These are phyloP conservation scores for Odontothrips loti DNA, from an alignment of 2,888 invertebrate genomes.

Conservation along the genomic window DNA sequence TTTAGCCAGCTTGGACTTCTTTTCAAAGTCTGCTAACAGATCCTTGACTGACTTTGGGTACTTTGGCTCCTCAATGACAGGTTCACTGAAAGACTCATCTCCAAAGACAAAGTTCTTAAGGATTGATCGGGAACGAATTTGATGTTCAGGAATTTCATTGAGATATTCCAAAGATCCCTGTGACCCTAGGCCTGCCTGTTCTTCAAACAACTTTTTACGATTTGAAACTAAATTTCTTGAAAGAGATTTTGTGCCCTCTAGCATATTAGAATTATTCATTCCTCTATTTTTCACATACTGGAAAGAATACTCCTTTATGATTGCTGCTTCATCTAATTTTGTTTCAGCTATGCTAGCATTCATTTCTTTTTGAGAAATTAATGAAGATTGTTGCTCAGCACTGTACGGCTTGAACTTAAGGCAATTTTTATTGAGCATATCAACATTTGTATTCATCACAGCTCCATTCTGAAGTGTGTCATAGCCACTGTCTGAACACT, in stretches of 20 bases:
- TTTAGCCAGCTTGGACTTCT: slow-evolving; percentile 46
- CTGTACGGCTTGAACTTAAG: not conserved
- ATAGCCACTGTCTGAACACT: slow-evolving; percentile 45
- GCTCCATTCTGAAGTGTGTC: slow-evolving; percentile 42
- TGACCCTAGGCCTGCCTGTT: not conserved
- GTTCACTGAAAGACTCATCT: slow-evolving; percentile 33
- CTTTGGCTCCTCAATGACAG: not conserved
- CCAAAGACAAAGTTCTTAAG: slow-evolving; percentile 42
- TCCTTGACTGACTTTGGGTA: slow-evolving; percentile 47
- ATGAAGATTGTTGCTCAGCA: not conserved
- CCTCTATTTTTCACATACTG: slow-evolving; percentile 44
- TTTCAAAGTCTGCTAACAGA: slow-evolving; percentile 49
- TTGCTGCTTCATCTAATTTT: slow-evolving; percentile 45
- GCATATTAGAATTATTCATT: slow-evolving; percentile 33
- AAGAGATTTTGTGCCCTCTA: slow-evolving; percentile 35
- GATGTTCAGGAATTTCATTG: slow-evolving; percentile 1
- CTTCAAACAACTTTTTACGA: slow-evolving; percentile 41
- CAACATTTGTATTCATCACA: not conserved
- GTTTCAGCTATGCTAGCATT: slow-evolving; percentile 36
- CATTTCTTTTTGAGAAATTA: not conserved
- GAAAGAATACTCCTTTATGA: slow-evolving; percentile 48
- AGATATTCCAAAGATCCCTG: not conserved
- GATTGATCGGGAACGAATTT: not conserved
- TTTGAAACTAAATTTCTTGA: slow-evolving; percentile 44
- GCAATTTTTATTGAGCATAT: not conserved